Conservation (phyloP, 2,888 invertebrate species). For the Eulithis prunata region DNA sequence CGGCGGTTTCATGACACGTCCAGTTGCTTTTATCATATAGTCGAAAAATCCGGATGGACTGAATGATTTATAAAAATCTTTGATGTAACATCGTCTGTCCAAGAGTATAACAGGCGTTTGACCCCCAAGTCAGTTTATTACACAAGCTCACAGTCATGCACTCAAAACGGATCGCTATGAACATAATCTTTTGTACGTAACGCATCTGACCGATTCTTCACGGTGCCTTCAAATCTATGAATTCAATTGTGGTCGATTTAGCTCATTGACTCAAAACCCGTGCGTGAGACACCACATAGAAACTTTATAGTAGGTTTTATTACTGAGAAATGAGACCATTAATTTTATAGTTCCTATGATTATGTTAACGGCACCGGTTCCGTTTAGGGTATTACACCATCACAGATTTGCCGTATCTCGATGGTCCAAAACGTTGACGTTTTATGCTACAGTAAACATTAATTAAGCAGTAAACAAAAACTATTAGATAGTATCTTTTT, state of each 20-base stretch:
- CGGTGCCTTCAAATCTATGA: constrained; percentile 68
- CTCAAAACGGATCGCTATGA: constrained; percentile 50
- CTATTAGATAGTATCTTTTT: constrained; percentile 55
- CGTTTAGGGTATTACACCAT: constrained; percentile 54
- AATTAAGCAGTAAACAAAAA: constrained; percentile 64
- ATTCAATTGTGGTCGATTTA: constrained; percentile 77
- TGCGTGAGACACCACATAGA: constrained; percentile 73
- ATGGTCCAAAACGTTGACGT: constrained; percentile 49
- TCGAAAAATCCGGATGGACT: too few species aligned
- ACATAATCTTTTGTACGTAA: constrained; percentile 59
- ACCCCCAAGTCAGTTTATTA: constrained; percentile 41
- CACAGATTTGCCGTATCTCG: constrained; percentile 56
- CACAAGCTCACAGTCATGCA: constrained; percentile 43
- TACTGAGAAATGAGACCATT: constrained; percentile 78
- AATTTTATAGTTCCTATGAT: constrained; percentile 77
- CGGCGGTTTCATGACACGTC: too few species aligned
- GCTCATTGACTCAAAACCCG: constrained; percentile 72
- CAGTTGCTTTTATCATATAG: too few species aligned
- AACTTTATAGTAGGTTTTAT: constrained; percentile 79
- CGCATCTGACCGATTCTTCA: constrained; percentile 76
- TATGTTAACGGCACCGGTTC: constrained; percentile 71
- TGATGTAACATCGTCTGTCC: constrained; percentile 16
- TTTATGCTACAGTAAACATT: constrained; percentile 57
- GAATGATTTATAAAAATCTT: neutral
- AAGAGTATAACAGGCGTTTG: constrained; percentile 32